Conservation (phyloP, 2,888 invertebrate species). For the Phalera bucephala region DNA sequence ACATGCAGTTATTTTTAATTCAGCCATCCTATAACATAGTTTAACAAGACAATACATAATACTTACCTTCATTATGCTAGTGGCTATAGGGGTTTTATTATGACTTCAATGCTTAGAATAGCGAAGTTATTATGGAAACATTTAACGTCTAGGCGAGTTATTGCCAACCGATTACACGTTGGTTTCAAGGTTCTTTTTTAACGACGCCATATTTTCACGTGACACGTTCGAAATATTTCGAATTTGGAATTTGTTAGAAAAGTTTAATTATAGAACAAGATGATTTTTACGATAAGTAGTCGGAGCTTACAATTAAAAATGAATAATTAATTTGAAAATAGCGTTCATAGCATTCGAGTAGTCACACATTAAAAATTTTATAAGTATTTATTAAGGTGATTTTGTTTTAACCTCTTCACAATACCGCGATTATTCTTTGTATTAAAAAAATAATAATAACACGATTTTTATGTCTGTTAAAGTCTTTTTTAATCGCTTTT, state of each 20-base stretch:
- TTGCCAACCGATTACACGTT: conserved; percentile 27
- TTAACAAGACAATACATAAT: conserved; percentile 2
- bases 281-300: neutral
- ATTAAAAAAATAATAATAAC: neutral
- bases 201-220: conserved; percentile 27
- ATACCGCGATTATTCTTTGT: neutral
- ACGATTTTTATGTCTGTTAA: too few species aligned
- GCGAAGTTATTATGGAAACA: conserved; percentile 29
- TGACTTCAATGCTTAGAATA: conserved; percentile 19
- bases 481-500: too few species aligned
- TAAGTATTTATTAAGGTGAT: too few species aligned
- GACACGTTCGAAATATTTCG: conserved; percentile 12
- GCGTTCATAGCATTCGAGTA: too few species aligned
- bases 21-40: too few species aligned
- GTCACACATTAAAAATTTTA: too few species aligned
- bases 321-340: too few species aligned
- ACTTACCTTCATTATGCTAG: conserved; percentile 2
- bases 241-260: neutral
- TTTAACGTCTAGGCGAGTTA: conserved; percentile 23
- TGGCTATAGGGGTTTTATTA: conserved; percentile 16
- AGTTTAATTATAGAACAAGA: neutral
- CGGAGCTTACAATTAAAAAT: too few species aligned
- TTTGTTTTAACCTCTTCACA: too few species aligned
- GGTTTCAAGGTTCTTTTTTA: conserved; percentile 26
- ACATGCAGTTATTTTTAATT: too few species aligned